Evolutionary conservation across 2,113 vertebrate genomes (phyloP), one percentile per base, ranked within the genome.

Genomic region (Hemiprocne comata): DNA sequence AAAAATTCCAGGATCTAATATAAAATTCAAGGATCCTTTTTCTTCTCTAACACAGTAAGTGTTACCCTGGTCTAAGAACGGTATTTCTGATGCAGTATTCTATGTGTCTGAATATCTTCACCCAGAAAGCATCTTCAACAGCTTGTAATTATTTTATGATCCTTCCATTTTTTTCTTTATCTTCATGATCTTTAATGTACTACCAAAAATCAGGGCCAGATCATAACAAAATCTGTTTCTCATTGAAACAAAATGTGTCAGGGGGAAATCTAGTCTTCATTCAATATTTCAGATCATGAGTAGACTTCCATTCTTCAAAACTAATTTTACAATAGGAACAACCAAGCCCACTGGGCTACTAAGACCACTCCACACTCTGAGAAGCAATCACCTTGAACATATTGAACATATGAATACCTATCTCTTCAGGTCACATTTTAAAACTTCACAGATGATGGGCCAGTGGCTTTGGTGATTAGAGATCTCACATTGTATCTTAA

Each of bases 401-500:
- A 46, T 83, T 83, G 55, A 73, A 61, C n/a, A 12, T 54, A 61
- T 3, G 5, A 54, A 6, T 40, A 38, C 10, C 19, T 54, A 3
- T 28, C 33, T 82, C 57, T 76, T 40, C 40, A 61, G 62, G 34
- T 76, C 38, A 31, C 34, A 28, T 82, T 89, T 93, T 64, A 67
- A 85, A 82, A 26, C 26, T 85, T 74, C 61, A 34, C 29, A 65
- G 51, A 24, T 20, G 15, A 14, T 12, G 26, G 54, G 17, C n/a
- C 60, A 60, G n/a, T 46, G 9, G 4, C 5, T 1, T 14, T 78
- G 78, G 11, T 70, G 60, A 42, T 60, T 38, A 86, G 28, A 73
- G 7, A 31, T 55, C 50, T 76, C 44, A 36, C 0, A 1, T 53
- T 40, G 23, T 3, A 0, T 55, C n/a, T 81, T 20, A 34, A 55